Evolutionary conservation across 2,113 vertebrate genomes (phyloP).

Genomic region (Rhinolophus sinicus): DNA sequence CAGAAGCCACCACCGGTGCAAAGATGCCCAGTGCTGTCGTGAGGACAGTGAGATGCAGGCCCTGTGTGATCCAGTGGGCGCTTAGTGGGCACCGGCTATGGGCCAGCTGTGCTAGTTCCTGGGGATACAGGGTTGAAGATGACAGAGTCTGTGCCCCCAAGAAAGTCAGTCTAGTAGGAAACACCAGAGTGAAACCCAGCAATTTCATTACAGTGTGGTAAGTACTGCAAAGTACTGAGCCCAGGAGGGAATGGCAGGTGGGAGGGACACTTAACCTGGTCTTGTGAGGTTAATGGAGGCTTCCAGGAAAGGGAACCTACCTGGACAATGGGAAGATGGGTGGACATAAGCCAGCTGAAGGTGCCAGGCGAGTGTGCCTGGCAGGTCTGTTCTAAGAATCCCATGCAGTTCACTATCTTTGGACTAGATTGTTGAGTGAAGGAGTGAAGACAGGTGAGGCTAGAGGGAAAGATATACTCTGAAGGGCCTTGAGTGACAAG

Average conservation of each 20-base stretch:
- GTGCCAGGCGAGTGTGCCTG: too few species aligned
- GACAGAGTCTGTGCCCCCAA: not conserved
- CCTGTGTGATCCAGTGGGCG: not conserved
- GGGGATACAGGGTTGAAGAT: not conserved
- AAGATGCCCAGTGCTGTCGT: fast-evolving
- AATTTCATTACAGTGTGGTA: not conserved
- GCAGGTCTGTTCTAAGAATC: not conserved
- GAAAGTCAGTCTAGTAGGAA: not conserved
- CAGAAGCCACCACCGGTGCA: fast-evolving
- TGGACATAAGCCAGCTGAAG: not conserved
- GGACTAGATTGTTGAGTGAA: not conserved
- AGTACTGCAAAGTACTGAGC: too few species aligned
- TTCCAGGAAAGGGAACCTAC: not conserved
- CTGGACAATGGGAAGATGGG: not conserved
- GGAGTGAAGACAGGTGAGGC: not conserved
- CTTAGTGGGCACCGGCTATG: too few species aligned
- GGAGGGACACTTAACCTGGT: not conserved
- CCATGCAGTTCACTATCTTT: not conserved
- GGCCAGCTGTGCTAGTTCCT: not conserved
- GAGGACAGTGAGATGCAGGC: not conserved
- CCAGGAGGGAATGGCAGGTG: not conserved
- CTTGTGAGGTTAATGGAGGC: not conserved
- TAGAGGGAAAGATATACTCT: not conserved
- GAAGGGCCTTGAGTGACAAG: not conserved
- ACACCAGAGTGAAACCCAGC: not conserved